phyloP scores from a whole-genome alignment of 2,888 invertebrate species.

The Petrolisthes manimaculis region DNA sequence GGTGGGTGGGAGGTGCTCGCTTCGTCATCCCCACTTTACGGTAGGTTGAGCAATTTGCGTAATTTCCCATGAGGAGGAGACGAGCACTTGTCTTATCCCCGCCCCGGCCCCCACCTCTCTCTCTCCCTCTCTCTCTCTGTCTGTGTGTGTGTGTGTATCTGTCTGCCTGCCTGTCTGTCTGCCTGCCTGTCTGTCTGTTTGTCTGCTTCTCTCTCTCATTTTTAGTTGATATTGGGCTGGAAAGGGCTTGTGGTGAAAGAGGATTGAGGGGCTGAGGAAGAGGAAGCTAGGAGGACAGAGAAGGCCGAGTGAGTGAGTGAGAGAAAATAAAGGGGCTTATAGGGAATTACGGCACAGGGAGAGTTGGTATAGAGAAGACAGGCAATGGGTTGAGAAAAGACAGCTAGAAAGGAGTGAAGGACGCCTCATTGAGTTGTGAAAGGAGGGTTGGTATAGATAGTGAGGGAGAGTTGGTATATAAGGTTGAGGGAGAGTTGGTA shows the following conservation, averaged over 20 bases:
- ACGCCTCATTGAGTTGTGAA: too few relatives aligned
- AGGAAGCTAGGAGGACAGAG: background rate
- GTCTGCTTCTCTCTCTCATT: too few relatives aligned
- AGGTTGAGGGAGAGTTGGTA: background rate
- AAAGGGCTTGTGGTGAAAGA: too few relatives aligned
- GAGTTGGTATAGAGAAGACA: too few relatives aligned
- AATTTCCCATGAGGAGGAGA: slow-evolving; percentile 56
- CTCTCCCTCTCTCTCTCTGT: background rate
- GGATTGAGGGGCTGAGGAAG: slow-evolving; percentile 15
- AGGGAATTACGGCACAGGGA: too few relatives aligned
- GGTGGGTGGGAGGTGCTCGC: slow-evolving; percentile 9
- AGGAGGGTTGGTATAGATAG: background rate
- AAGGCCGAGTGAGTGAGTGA: background rate
- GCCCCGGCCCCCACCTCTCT: background rate
- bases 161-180: too few relatives aligned
- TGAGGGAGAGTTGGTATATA: background rate
- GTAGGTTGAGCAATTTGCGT: slow-evolving; percentile 56
- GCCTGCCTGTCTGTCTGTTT: too few relatives aligned
- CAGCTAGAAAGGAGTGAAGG: too few relatives aligned
- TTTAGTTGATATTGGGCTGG: too few relatives aligned
- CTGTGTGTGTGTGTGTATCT: too few relatives aligned
- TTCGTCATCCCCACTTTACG: slow-evolving; percentile 53
- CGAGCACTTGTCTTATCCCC: slow-evolving; percentile 7
- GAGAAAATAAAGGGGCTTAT: too few relatives aligned
- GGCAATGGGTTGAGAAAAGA: too few relatives aligned